Evolutionary conservation across 2,797 vertebrate species (phyloP), one percentile per base, ranked within the genome.

Genomic region (Parauchenoglanis punctatus): DNA sequence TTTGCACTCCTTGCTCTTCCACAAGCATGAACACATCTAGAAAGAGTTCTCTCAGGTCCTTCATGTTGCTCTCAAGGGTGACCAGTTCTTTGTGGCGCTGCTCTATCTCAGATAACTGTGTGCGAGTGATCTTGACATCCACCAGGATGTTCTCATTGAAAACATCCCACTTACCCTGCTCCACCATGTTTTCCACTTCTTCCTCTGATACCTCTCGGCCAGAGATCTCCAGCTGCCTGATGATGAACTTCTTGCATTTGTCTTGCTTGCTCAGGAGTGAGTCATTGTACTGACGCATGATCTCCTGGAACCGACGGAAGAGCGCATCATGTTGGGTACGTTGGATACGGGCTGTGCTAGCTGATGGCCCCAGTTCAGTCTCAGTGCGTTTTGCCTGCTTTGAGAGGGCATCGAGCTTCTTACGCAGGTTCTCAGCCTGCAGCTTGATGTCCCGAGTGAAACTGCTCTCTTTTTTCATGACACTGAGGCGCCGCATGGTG

Each of bases 141-240:
- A 97, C 96, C 52, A 99, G 94, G 10, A 99, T 91, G 89, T 98
- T 99, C 93, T 98, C 97, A 56, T 98, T 99, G 93, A 99, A 99
- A 85, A 99, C 94, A 87, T 99, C 97, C 98, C 98, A 99, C 89
- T 98, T 97, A 80, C 97, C 98, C 25, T 97, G 95, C 80, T 96
- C 94, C 49, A 98, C 94, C 98, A 99, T 99, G 84, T 97, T 95
- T 8, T 97, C 96, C 90, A 98, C 96, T 88, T 97, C 97, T 76
- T 97, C 97, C 91, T 99, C 98, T 0, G 96, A 94, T 44, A 97
- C 91, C 3, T 97, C 96, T 88, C 95, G 97, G 0, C 97, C 98
- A 1, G 96, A 96, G 4, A 99, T 97, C 92, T 98, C 97, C 70
- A 99, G 95, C 94, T 99, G 98, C 61, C 96, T 96, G 17, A 97